Base-by-base conservation (phyloP, 2,113 vertebrate genomes). In the Phocoena phocoena region DNA sequence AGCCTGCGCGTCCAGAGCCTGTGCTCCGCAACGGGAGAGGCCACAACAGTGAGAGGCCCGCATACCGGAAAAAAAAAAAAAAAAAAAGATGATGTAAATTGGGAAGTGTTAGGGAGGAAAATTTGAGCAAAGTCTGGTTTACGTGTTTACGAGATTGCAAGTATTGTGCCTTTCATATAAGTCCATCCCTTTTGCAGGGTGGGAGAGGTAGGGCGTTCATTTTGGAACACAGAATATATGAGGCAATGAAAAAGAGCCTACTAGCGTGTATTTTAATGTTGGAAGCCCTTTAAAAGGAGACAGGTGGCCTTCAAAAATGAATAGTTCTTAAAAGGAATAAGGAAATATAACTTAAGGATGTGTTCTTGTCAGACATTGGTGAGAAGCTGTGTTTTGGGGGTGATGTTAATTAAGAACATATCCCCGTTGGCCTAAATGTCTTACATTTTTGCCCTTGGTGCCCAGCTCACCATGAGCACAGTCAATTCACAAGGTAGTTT, bases 391-490 rank as follows among this genome's bases (percentile, higher is more conserved):
- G 83, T 83, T 98, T 97, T 91, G 58, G 93, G 92, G 95, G 73
- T 84, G 87, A 89, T 71, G 79, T 95, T 98, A 94, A 98, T 97
- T 97, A 96, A 97, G 97, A 97, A 80, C 93, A 67, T 97, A 95
- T 98, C 90, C 60, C 36, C 33, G 95, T 67, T 93, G 97, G 84
- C 73, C 25, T 93, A 62, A 81, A 93, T 96, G 87, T 25, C 95
- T 98, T 91, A 95, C 97, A 92, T 97, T 96, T 97, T 97, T 97
- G 88, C 88, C 95, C 93, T 95, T 20, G 33, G 96, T 92, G 87
- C 73, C 90, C 62, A 31, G 80, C 96, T 97, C 92, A 41, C 97
- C 65, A 60, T 58, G 83, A 97, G n/a, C 84, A 94, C 70, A 84
- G 88, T 98, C 63, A 90, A 84, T 97, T 97, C 98, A 97, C 85